phyloP scores from a whole-genome alignment of 2,113 vertebrate genomes.

The Formicarius rufipectus region DNA sequence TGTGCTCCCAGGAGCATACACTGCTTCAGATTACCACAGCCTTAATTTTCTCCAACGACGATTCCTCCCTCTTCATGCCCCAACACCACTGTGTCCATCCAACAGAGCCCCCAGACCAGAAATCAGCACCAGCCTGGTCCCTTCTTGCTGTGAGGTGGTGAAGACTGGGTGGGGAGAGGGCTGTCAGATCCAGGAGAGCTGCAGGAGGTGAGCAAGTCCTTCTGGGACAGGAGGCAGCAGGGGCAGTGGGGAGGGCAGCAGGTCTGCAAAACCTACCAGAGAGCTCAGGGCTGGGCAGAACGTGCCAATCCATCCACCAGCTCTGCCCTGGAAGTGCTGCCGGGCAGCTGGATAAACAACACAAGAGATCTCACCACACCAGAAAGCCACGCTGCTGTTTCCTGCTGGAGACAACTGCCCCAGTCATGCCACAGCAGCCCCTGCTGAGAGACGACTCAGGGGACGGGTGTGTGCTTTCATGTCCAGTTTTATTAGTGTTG shows the following conservation, averaged over 20 bases:
- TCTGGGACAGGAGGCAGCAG: background rate
- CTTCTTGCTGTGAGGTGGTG: background rate
- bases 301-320: background rate
- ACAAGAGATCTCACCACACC: accelerated
- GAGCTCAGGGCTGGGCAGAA: background rate
- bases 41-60: accelerated
- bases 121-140: background rate
- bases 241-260: background rate
- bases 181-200: background rate
- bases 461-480: slow-evolving; percentile 57
- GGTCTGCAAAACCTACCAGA: background rate
- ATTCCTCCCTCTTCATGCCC: background rate
- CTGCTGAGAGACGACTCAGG: background rate
- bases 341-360: background rate
- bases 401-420: background rate
- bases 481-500: slow-evolving; percentile 76
- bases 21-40: background rate
- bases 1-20: background rate
- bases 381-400: background rate
- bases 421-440: background rate
- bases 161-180: background rate
- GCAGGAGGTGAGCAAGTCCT: background rate
- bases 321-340: background rate
- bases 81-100: background rate
- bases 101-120: background rate